phyloP scores from a whole-genome alignment of 1,140 invertebrate species.

The Camponotus pennsylvanicus region DNA sequence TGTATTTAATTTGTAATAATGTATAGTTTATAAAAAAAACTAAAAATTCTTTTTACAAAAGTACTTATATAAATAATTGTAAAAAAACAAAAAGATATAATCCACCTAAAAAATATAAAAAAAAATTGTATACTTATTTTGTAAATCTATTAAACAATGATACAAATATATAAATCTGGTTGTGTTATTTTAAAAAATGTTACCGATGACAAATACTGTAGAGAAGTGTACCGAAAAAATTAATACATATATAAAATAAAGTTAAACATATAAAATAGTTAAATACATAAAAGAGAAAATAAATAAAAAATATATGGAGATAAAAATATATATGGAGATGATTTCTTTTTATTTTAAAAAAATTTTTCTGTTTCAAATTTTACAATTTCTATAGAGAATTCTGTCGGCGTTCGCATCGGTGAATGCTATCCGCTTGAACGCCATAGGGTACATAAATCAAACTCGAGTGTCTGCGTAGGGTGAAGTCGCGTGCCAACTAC shows the following conservation, averaged over 20 bases:
- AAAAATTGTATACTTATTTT: background rate
- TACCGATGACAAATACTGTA: background rate
- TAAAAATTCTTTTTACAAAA: background rate
- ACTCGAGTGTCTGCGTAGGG: constrained; percentile 29
- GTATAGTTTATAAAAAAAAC: background rate
- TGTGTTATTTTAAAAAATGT: background rate
- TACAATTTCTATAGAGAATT: background rate
- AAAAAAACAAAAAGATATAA: background rate
- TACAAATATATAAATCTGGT: background rate
- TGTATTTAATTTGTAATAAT: background rate
- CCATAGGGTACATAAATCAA: constrained; percentile 39
- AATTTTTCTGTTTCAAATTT: background rate
- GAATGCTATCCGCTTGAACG: constrained; percentile 33
- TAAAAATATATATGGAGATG: no score
- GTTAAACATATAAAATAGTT: no score
- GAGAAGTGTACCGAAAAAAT: background rate
- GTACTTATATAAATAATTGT: background rate
- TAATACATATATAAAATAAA: background rate
- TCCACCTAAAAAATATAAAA: background rate
- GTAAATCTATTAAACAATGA: background rate
- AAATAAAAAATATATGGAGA: no score
- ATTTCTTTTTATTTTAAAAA: background rate
- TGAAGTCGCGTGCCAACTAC: constrained; percentile 43
- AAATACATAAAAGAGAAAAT: no score
- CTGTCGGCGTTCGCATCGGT: background rate